Evolutionary conservation across 2,888 invertebrate species (phyloP), one percentile per base, ranked within the genome.

Genomic region (Oscheius sp.): DNA sequence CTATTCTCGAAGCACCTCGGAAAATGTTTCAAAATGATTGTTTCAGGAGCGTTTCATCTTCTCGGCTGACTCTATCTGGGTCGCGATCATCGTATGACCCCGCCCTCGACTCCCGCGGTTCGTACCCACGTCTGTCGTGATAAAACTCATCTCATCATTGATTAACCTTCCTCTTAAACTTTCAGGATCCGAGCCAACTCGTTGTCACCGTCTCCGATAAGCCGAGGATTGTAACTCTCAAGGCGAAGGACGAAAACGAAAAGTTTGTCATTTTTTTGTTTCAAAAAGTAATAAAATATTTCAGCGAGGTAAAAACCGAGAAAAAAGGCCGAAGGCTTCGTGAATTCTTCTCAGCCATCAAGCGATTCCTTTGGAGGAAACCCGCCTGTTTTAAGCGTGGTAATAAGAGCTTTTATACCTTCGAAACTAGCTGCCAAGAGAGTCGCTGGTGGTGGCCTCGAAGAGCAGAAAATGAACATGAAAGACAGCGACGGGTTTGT

Each of bases 11-110:
- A 4, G 4, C 12, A 15, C 23, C 48, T 27, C 2, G 29, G 29
- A 52, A 52, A 52, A 27, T 27, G 4, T 27, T 12, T 52, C 8
- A 1, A n/a, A 55, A n/a, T n/a, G n/a, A n/a, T n/a, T 48, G 55
- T 55, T 55, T 3, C 55, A 55, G 55, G 20, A 34, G 37, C 15
- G 45, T 42, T 23, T 61, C 61, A 61, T 61, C 61, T 61, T 45
- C 27, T n/a, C 55, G n/a, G n/a, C 58, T 25, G 37, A 42, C 58
- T 58, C 34, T 64, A 66, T 66, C 57, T 66, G 66, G 66, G 66
- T 66, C 66, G 66, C 57, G 55, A 66, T 66, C 66, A 33, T 50
- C 66, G 66, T 37, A 66, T 66, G 66, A 66, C 66, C 66, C 66
- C 66, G 66, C 66, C 66, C 66, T 46, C 53, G 53, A 55, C 66